These are phyloP conservation scores for Drosophila anceps DNA, from an alignment of 2,888 invertebrate species.

Conservation along the genomic window DNA sequence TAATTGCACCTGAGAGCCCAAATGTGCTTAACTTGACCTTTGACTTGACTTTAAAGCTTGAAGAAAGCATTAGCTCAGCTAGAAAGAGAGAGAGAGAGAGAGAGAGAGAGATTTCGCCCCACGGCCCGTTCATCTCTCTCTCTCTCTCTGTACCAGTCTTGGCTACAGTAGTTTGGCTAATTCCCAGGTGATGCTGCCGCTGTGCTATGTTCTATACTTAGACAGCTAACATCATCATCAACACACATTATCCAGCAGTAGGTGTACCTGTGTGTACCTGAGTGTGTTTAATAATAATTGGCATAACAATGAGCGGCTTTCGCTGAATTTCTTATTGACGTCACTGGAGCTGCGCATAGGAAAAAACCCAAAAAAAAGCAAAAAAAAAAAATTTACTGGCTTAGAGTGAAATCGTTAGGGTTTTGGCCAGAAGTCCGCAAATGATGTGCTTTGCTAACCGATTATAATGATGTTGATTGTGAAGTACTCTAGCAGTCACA, in stretches of 20 bases:
- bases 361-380: constrained; percentile 39
- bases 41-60: background rate
- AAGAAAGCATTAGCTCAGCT: background rate
- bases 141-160: background rate
- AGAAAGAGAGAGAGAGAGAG: too few relatives aligned
- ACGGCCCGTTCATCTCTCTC: background rate
- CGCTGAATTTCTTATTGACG: constrained; percentile 60
- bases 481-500: background rate
- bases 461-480: constrained; percentile 30
- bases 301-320: constrained; percentile 42
- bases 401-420: constrained; percentile 3
- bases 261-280: background rate
- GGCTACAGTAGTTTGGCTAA: constrained; percentile 27
- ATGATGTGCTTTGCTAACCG: constrained; percentile 52
- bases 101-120: background rate
- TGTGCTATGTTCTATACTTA: constrained; percentile 47
- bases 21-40: background rate
- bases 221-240: constrained; percentile 43
- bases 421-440: constrained; percentile 18
- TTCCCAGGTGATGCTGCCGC: constrained; percentile 18
- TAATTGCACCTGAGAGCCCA: background rate
- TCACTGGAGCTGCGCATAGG: constrained; percentile 31
- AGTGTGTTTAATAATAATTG: constrained; percentile 29
- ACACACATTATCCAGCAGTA: constrained; percentile 1
- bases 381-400: background rate